Base-by-base conservation (phyloP, 1,140 invertebrate genomes). In the Drosophila rufa region DNA sequence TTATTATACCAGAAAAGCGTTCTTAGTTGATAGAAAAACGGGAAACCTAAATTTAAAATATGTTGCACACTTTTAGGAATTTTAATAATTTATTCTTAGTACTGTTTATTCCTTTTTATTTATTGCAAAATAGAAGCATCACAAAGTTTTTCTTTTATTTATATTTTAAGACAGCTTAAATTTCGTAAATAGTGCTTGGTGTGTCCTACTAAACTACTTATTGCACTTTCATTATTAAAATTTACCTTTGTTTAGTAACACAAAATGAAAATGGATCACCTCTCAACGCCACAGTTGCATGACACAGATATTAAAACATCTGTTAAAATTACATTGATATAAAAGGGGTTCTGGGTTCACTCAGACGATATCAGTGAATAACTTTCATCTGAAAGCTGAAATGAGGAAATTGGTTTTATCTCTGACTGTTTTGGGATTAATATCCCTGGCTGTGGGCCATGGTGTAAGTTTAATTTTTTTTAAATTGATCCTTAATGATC, bases 391-490 rank as follows among this genome's bases (percentile, higher is more conserved):
- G 50, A 47, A 4, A 71, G n/a, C 51, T 46, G 38, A 73, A 15
- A 73, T 73, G 70, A 60, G 64, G 12, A 69, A 73, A 43, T 30
- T 73, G 15, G 15, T 60, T 7, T 17, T 73, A 38, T 51, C 67
- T 11, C 30, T 73, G 2, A 4, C 55, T 15, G n/a, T 59, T 14
- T 57, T 73, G 55, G 67, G 67, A 27, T 36, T 73, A 0, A 40
- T 73, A 36, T 43, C 53, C 42, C 36, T 75, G 8, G 50, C 57
- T 14, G 3, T 46, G 7, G 42, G 22, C 27, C 42, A 75, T 7
- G 19, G 42, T 22, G 70, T 75, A 75, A 75, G 53, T n/a, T 22
- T 15, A 40, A 5, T 59, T 22, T 2, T 15, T 7, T 40, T 19
- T 9, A 7, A 56, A 50, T 11, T 36, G 9, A 12, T 36, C 1